Percentiles rank a stretch among this genome's conserved stretches.
These are phyloP conservation scores for Pseudorhombus dupliciocellatus DNA, from an alignment of 2,113 vertebrate genomes.

Conservation along the genomic window DNA sequence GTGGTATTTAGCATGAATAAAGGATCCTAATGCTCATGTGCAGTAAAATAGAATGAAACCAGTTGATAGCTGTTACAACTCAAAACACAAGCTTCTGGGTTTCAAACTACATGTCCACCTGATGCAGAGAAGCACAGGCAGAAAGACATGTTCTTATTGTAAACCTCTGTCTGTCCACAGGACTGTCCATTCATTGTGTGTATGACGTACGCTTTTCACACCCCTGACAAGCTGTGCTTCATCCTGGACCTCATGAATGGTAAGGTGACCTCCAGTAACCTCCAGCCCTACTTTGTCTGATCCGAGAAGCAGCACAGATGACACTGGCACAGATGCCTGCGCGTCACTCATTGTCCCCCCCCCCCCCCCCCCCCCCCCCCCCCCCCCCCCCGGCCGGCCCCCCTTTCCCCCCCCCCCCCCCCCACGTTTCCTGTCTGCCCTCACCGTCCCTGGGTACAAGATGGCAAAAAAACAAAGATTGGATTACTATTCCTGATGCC, in stretches of 20 bases:
- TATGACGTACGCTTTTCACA: constrained; percentile 99
- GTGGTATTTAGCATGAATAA: no score
- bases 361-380: no score
- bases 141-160: neutral
- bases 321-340: no score
- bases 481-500: constrained; percentile 20
- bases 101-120: neutral
- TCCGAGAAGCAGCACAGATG: no score
- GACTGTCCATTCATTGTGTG: constrained; percentile 99
- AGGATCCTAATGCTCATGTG: no score
- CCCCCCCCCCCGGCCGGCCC: no score
- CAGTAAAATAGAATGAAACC: no score
- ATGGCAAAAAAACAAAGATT: neutral
- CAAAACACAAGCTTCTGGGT: neutral
- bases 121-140: no score
- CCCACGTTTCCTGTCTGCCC: neutral
- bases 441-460: neutral
- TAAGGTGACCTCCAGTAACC: constrained; percentile 55
- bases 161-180: constrained; percentile 66
- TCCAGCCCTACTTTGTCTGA: no score
- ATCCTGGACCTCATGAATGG: constrained; percentile 99
- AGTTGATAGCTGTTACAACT: no score
- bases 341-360: no score
- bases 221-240: constrained; percentile 98
- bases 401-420: neutral